These are phyloP conservation scores for Turnix velox DNA, from an alignment of 2,113 vertebrate species.

Conservation along the genomic window DNA sequence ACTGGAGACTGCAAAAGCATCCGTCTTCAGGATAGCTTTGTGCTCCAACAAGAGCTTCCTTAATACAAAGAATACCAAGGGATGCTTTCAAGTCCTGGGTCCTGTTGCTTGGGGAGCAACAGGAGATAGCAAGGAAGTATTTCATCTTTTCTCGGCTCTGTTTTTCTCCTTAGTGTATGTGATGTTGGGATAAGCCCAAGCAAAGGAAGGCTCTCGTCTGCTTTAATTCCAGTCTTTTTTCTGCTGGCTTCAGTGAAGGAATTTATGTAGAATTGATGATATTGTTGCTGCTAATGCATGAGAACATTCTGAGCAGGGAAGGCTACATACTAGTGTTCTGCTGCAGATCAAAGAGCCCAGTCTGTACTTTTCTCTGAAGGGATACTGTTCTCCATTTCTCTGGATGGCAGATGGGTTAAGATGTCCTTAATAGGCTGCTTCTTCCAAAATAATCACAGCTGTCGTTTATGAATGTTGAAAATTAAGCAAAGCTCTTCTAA, in stretches of 20 bases:
- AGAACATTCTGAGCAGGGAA: background rate
- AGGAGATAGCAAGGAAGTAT: slow-evolving; percentile 43
- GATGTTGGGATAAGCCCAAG: slow-evolving; percentile 53
- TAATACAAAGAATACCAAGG: background rate
- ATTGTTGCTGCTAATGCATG: slow-evolving; percentile 22
- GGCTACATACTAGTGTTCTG: background rate
- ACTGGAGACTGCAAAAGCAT: background rate
- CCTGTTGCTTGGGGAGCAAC: background rate
- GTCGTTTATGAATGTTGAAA: background rate
- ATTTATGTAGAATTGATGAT: slow-evolving; percentile 51
- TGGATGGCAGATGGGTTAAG: background rate
- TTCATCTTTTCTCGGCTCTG: slow-evolving; percentile 49
- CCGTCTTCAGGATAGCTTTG: background rate
- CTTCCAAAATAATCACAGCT: background rate
- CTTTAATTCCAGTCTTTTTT: slow-evolving; percentile 23
- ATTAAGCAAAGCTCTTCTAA: background rate
- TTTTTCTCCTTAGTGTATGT: slow-evolving; percentile 49
- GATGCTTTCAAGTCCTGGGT: background rate
- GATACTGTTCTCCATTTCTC: background rate
- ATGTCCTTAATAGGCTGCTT: background rate
- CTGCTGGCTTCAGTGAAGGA: slow-evolving; percentile 52
- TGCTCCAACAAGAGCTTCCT: background rate
- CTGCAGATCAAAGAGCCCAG: background rate
- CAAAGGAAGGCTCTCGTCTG: slow-evolving; percentile 17
- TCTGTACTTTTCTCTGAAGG: background rate